Evolutionary conservation across 2,113 vertebrate species (phyloP).

Genomic region (Scalopus aquaticus): DNA sequence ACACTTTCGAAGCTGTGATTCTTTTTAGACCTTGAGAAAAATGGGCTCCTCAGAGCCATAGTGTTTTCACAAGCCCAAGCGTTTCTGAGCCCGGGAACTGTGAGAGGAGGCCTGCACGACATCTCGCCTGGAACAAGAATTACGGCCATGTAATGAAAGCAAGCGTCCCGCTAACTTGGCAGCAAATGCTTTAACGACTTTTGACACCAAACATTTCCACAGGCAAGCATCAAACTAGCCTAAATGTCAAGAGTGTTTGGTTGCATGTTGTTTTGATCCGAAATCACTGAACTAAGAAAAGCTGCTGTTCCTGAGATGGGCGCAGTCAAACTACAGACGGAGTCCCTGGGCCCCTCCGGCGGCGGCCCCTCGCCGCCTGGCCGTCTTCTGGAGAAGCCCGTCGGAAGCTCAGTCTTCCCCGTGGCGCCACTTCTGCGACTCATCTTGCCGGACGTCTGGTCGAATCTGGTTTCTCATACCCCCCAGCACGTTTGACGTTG

Average conservation of each 20-base stretch:
- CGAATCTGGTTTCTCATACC: conserved; percentile 99
- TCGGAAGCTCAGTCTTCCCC: conserved; percentile 87
- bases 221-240: conserved; percentile 71
- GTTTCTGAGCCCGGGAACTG: conserved; percentile 8
- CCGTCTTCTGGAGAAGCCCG: not conserved
- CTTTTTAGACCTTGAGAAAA: conserved; percentile 47
- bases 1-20: conserved; percentile 62
- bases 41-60: not conserved
- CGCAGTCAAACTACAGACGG: conserved; percentile 60
- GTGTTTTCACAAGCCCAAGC: conserved; percentile 14
- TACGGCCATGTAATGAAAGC: conserved; percentile 64
- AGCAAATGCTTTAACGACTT: conserved; percentile 71
- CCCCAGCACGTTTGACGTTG: conserved; percentile 96
- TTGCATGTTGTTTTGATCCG: conserved; percentile 75
- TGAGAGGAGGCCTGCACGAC: conserved; percentile 41
- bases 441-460: conserved; percentile 96
- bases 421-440: conserved; percentile 98
- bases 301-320: conserved; percentile 86
- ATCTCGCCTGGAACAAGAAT: conserved; percentile 57
- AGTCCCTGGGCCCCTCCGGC: not conserved
- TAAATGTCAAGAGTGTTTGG: conserved; percentile 78
- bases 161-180: conserved; percentile 74
- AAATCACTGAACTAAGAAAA: conserved; percentile 72
- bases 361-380: too few species aligned
- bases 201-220: conserved; percentile 74